Evolutionary conservation across 2,888 invertebrate species (phyloP), one percentile per base, ranked within the genome.

Genomic region (Resseliella maxima): DNA sequence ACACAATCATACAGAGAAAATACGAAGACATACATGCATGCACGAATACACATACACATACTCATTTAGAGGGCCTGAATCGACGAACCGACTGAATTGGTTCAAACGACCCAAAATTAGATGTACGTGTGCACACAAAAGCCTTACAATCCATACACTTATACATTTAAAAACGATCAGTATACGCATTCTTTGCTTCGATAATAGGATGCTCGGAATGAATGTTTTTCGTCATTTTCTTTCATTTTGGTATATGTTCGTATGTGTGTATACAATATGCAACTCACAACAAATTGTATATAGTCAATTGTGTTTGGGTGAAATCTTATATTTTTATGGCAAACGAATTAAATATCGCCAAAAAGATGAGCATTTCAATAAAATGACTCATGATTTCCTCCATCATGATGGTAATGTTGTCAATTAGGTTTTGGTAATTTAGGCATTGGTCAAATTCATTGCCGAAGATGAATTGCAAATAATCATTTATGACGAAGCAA

Each of bases 351-450:
- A 59, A 59, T 59, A n/a, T 59, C 24, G 46, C 46, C 46, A n/a
- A 59, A 59, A n/a, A 59, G 59, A 59, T 59, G 59, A 59, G 59
- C n/a, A n/a, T 59, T 59, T 59, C 12, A 59, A 59, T 24, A 15
- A 59, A 59, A 59, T 59, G 24, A 59, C 24, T 59, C 59, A 59
- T 59, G 46, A 50, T 50, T 50, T 50, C 46, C 46, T 15, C 18
- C 46, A 50, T 50, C 46, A 50, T 41, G 6, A 41, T 41, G 6
- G 41, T n/a, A n/a, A n/a, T n/a, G n/a, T n/a, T n/a, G n/a, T n/a
- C n/a, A n/a, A n/a, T n/a, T n/a, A n/a, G n/a, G n/a, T n/a, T n/a
- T n/a, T n/a, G n/a, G n/a, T n/a, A n/a, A n/a, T n/a, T n/a, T n/a
- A n/a, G n/a, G n/a, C n/a, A n/a, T n/a, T 21, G 21, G 21, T 18